phyloP scores from a whole-genome alignment of 1,140 invertebrate genomes.

The Dinothrombium tinctorium region DNA sequence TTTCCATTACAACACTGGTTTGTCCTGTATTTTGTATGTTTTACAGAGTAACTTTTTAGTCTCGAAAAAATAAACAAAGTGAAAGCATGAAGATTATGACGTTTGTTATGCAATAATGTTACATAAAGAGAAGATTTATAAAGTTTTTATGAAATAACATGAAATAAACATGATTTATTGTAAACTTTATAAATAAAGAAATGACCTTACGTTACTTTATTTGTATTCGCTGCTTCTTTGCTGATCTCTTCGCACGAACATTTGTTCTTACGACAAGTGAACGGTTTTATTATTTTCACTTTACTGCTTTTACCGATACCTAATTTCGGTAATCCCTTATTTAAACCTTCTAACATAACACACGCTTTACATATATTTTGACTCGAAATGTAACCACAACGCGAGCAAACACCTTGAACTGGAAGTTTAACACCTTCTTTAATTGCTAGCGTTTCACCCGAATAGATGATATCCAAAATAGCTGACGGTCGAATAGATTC shows the following conservation, averaged over 20 bases:
- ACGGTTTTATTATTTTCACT: slow-evolving; percentile 8
- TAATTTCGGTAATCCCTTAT: slow-evolving; percentile 54
- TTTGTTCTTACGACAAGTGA: neutral
- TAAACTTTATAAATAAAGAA: no score
- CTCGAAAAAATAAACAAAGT: no score
- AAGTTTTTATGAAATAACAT: no score
- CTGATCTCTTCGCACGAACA: neutral
- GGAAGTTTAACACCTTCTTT: slow-evolving; percentile 59
- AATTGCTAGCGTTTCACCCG: slow-evolving; percentile 64
- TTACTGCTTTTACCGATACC: slow-evolving; percentile 12
- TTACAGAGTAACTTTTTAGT: no score
- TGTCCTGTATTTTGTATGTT: no score
- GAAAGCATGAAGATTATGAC: no score
- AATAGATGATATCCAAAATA: slow-evolving; percentile 93
- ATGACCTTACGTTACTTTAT: no score
- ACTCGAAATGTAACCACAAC: slow-evolving; percentile 87
- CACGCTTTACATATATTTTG: slow-evolving; percentile 92
- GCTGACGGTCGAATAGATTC: slow-evolving; percentile 76
- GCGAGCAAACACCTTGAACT: slow-evolving; percentile 42
- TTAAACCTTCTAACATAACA: slow-evolving; percentile 77
- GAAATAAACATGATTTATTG: no score
- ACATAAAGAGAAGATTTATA: no score
- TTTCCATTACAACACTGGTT: no score
- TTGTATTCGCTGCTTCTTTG: no score
- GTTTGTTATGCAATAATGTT: no score